Evolutionary conservation across 2,113 vertebrate genomes (phyloP), one percentile per base, ranked within the genome.

Genomic region (Crotophaga sulcirostris): DNA sequence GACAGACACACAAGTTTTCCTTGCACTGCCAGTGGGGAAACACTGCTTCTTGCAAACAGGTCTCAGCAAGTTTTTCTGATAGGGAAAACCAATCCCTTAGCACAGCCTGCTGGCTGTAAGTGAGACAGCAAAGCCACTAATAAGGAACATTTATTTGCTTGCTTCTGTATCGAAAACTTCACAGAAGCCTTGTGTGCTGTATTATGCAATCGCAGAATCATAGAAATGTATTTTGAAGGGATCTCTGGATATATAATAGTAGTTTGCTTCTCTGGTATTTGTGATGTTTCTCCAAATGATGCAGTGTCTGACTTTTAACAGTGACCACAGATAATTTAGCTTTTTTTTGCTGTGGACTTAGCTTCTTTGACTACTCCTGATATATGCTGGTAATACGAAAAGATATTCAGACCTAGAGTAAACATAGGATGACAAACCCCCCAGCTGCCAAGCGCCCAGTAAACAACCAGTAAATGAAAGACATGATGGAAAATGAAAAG

Each of bases 51-150:
- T n/a, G 70, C 13, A 24, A 69, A 31, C 1, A 1, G 3, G 6
- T 10, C 40, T 49, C 69, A 3, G 49, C 5, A 23, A 45, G 6
- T 3, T 60, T 10, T 72, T 47, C 62, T 66, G 49, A 26, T 3
- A 13, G 36, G 21, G 51, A 80, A 92, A 94, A 87, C 4, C 56
- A 58, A 44, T 94, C 84, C 40, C 49, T 67, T 34, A 92, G 96
- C 94, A 73, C 96, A 91, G 54, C 93, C 97, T 95, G 87, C 88
- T 84, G 97, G 94, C 47, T 78, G 77, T 16, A 13, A 25, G 49
- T 3, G 36, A 68, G 56, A 81, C 19, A 29, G 42, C 97, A 93
- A n/a, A 23, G 13, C 14, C 23, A 20, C 33, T 36, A 66, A 78
- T 36, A 54, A 5, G 54, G 38, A 52, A 9, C 11, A 66, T 45